Evolutionary conservation across 2,888 invertebrate genomes (phyloP), one percentile per base, ranked within the genome.

Genomic region (Adineta ricciae): DNA sequence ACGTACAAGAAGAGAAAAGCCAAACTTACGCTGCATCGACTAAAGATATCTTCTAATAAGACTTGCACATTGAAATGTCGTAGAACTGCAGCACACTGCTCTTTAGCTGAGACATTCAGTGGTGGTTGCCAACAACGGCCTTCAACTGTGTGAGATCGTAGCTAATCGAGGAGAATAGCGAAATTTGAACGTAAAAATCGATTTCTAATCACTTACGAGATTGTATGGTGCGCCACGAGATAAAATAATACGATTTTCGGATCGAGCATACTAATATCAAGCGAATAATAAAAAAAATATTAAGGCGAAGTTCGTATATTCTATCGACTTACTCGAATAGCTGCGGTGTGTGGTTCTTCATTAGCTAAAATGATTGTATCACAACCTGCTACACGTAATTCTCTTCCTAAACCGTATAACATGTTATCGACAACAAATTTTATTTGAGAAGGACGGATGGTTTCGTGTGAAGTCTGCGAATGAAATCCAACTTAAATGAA

Each of bases 1-100:
- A 24, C 21, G 49, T 50, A 46, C 46, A 41, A n/a, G 19, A 41
- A 41, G 27, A n/a, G n/a, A n/a, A n/a, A n/a, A n/a, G n/a, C n/a
- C n/a, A n/a, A n/a, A n/a, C n/a, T 84, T 85, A 85, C 85, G 32
- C 49, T 64, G 24, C 85, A 85, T 32, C 85, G 72, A 73, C 84
- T 85, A 49, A 85, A 85, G 32, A 85, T 83, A 78, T 85, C 85
- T n/a, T 84, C 41, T n/a, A 50, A 36, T 78, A 72, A 52, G 8
- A 85, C 54, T n/a, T 78, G 41, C 7, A 85, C 78, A 82, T 85
- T 85, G 52, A 85, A 85, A 32, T 73, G 50, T 32, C 56, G 32
- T 4, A 85, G 41, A 78, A 85, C 82, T 50, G 72, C 46, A 7
- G 24, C 32, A 24, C 83, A 41, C 49, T 85, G 85, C 21, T 85